A percentile compares a stretch with the other conserved stretches of the same genome.
Conservation (phyloP, 1,140 invertebrate genomes). For the Cardiocondyla obscurior region DNA sequence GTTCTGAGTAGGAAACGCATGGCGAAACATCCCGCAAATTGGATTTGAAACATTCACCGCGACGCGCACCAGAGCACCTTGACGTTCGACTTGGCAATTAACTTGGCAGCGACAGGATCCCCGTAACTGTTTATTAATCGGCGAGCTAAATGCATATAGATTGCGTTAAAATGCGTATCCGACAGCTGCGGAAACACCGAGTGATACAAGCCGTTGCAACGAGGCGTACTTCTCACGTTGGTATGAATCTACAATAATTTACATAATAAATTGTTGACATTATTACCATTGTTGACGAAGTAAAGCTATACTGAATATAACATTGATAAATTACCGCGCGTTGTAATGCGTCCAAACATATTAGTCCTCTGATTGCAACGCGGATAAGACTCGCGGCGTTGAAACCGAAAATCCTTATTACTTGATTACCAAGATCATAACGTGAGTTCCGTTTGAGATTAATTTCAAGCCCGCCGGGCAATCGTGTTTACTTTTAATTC, state of each 20-base stretch:
- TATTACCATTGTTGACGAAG: slow-evolving; percentile 13
- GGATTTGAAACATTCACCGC: neutral
- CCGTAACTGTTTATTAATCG: slow-evolving; percentile 2
- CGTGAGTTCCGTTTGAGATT: neutral
- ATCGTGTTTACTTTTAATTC: neutral
- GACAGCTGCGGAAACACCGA: slow-evolving; percentile 8
- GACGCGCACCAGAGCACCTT: neutral
- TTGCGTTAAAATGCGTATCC: neutral
- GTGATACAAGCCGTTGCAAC: neutral
- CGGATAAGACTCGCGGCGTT: neutral
- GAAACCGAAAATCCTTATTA: neutral
- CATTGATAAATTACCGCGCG: neutral
- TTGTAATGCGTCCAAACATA: neutral
- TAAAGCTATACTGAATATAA: neutral
- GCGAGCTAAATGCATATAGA: slow-evolving; percentile 2
- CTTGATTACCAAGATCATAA: too few species aligned
- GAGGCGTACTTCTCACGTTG: neutral
- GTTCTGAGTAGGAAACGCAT: neutral
- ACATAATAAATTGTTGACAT: slow-evolving; percentile 21
- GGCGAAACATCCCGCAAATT: neutral
- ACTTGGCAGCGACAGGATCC: neutral
- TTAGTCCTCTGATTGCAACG: neutral
- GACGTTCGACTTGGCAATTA: neutral
- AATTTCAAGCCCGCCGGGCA: neutral
- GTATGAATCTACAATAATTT: neutral